A percentile compares a stretch with the other conserved stretches of the same genome.
phyloP scores from a whole-genome alignment of 2,797 vertebrate species.

The Lagocephalus sceleratus region DNA sequence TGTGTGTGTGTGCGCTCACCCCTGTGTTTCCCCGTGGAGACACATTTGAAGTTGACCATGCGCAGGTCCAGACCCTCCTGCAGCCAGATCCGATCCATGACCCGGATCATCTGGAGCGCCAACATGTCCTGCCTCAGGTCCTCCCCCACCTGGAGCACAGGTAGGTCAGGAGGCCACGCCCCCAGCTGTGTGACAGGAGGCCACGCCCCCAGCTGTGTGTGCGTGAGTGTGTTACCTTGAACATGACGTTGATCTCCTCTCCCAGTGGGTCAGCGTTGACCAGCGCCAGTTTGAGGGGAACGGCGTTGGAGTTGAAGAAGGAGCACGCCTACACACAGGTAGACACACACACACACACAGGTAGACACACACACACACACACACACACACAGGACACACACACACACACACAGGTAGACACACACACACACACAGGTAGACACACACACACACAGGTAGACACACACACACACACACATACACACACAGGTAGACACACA shows the following conservation, averaged over 20 bases:
- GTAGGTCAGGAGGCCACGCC: background rate
- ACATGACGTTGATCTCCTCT: conserved; percentile 98
- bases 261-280: conserved; percentile 92
- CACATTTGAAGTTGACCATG: conserved; percentile 97
- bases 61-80: conserved; percentile 95
- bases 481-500: too few species aligned
- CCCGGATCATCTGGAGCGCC: conserved; percentile 97
- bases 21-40: conserved; percentile 94
- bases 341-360: conserved; percentile 38
- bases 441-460: too few species aligned
- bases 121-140: conserved; percentile 98
- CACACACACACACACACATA: conserved; percentile 1
- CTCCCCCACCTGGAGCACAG: conserved; percentile 85
- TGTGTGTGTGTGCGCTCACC: conserved; percentile 66
- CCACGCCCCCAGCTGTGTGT: too few species aligned
- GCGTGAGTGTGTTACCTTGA: conserved; percentile 81
- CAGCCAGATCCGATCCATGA: conserved; percentile 99
- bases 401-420: too few species aligned
- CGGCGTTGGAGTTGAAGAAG: conserved; percentile 98
- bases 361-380: conserved; percentile 35
- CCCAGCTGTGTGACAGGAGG: conserved; percentile 3
- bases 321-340: conserved; percentile 87
- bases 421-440: too few species aligned
- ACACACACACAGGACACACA: conserved; percentile 69
- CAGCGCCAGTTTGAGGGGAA: conserved; percentile 91